These are phyloP conservation scores for Sphaeridia pumilis DNA, from an alignment of 2,888 invertebrate genomes.

Conservation along the genomic window DNA sequence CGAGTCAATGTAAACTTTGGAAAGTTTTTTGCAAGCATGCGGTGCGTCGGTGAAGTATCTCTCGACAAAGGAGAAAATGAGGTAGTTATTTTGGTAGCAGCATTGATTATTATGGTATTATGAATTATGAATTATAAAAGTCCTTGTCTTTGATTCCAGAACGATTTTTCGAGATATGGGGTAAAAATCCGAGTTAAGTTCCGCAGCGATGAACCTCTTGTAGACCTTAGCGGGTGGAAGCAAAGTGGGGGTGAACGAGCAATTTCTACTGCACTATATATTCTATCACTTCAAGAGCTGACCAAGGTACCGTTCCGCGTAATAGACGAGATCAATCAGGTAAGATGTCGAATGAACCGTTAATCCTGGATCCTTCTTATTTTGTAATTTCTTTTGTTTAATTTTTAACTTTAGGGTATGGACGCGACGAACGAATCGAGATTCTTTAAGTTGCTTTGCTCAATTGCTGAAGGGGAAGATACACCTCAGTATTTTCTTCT, in stretches of 20 bases:
- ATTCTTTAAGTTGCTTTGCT: slow-evolving; percentile 65
- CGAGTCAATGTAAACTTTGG: slow-evolving; percentile 64
- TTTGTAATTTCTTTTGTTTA: not conserved
- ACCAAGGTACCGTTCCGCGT: slow-evolving; percentile 76
- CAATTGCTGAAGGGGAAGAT: slow-evolving; percentile 55
- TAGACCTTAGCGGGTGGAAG: slow-evolving; percentile 57
- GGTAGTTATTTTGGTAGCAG: too few relatives aligned
- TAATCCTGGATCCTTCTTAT: not conserved
- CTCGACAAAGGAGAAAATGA: slow-evolving; percentile 46
- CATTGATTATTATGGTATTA: too few relatives aligned
- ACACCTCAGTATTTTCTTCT: slow-evolving; percentile 80
- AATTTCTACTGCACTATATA: slow-evolving; percentile 81
- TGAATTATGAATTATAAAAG: too few relatives aligned
- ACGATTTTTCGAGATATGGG: slow-evolving; percentile 62
- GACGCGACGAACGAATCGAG: slow-evolving; percentile 70
- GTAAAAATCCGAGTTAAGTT: slow-evolving; percentile 77
- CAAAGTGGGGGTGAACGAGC: slow-evolving; percentile 87
- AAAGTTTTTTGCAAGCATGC: slow-evolving; percentile 61
- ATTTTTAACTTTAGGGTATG: slow-evolving; percentile 57
- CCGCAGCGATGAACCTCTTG: slow-evolving; percentile 61
- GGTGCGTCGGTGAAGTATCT: slow-evolving; percentile 72
- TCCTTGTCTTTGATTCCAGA: too few relatives aligned
- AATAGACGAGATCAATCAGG: slow-evolving; percentile 60
- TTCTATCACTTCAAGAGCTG: slow-evolving; percentile 79
- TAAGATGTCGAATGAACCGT: slow-evolving; percentile 37